Evolutionary conservation across 2,888 invertebrate species (phyloP).

Genomic region (Anticlea derivata): DNA sequence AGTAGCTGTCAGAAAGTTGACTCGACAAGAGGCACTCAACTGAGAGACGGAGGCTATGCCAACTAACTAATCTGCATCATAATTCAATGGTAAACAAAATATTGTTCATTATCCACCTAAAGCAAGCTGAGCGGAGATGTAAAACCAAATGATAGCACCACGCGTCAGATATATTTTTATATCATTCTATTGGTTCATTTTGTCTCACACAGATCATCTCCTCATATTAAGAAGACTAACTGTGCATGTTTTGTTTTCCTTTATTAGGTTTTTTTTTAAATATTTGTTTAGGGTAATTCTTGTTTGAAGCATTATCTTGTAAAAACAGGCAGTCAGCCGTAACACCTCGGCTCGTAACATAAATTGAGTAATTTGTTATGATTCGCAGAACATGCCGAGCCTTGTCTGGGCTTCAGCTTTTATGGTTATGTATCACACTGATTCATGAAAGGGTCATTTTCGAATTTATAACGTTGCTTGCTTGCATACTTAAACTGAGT

Average conservation of each 20-base stretch:
- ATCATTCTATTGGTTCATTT: too few species aligned
- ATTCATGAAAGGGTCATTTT: conserved; percentile 17
- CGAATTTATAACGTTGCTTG: background rate
- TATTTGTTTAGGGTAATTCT: background rate
- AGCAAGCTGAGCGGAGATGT: background rate
- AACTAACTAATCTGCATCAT: conserved; percentile 18
- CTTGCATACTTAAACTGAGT: too few species aligned
- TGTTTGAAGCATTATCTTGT: conserved; percentile 19
- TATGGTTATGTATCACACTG: conserved; percentile 22
- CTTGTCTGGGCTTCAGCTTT: conserved; percentile 37
- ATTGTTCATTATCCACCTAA: background rate
- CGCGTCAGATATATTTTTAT: too few species aligned
- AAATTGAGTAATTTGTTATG: conserved; percentile 39
- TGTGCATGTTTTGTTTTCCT: too few species aligned
- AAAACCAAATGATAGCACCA: too few species aligned
- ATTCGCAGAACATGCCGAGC: conserved; percentile 45
- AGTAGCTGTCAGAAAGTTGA: conserved; percentile 47
- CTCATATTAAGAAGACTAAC: too few species aligned
- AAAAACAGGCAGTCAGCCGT: conserved; percentile 26
- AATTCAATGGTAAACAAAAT: conserved; percentile 15
- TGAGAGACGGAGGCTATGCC: conserved; percentile 3
- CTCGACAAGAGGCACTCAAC: conserved; percentile 14
- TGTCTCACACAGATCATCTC: too few species aligned
- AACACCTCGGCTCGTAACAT: conserved; percentile 29
- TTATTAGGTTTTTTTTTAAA: too few species aligned